Base-by-base conservation (phyloP, 2,888 invertebrate genomes). In the Sepioteuthis lessoniana region DNA sequence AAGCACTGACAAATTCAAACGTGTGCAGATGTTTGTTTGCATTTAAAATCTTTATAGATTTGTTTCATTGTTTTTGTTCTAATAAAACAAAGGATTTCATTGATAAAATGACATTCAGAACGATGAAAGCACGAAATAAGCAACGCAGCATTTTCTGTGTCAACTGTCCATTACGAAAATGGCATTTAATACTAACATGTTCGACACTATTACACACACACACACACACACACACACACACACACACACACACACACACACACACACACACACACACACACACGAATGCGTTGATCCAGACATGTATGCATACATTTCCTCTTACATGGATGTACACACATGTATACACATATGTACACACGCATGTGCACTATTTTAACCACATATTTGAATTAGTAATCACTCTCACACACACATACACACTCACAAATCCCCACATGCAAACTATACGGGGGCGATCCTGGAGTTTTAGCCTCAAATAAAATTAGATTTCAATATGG, bases 71-170 rank as follows among this genome's bases (percentile, higher is more conserved):
- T 76, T 76, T 76, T 76, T 8, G 0, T n/a, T 76, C 76, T 31
- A 76, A 76, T 76, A 76, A 76, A 76, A 76, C 76, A 76, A 76
- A 76, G 76, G 76, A n/a, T 76, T 76, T n/a, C n/a, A 76, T 76
- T 76, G 76, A 76, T 76, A 76, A 31, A n/a, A 55, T 25, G 55
- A 55, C 28, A 55, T 55, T 55, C 55, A 25, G 7, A 25, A 0
- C n/a, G n/a, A 76, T 76, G 76, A 35, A 76, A 76, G 13, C n/a
- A 13, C n/a, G 16, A 76, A 76, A n/a, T 25, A n/a, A n/a, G 55
- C 55, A 55, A 55, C 55, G 55, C 55, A 55, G 25, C 55, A 25
- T 50, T 50, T 50, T 50, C 50, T 76, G 8, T 76, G 76, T 76
- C n/a, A n/a, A n/a, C n/a, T 55, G 76, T 76, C 76, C 76, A 76